Percentiles rank a stretch among this genome's conserved stretches.
Evolutionary conservation across 2,113 vertebrate genomes (phyloP).

Genomic region (Ariopsis seemanni): DNA sequence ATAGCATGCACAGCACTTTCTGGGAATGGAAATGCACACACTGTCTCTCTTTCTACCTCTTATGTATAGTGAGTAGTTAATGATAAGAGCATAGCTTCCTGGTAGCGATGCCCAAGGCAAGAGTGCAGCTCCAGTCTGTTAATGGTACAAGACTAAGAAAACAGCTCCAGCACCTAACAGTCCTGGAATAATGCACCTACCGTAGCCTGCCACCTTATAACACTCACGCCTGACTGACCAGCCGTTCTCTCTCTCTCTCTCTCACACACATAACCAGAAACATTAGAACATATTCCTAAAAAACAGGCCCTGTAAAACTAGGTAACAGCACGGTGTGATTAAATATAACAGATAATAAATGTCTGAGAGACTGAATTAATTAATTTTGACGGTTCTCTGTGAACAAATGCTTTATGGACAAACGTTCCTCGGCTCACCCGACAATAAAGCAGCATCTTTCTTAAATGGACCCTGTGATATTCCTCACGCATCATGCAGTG

Average conservation of each 20-base stretch:
- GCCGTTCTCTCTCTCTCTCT: too few relatives aligned
- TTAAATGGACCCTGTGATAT: background rate
- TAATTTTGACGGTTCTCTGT: background rate
- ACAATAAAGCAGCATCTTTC: background rate
- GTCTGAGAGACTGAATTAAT: background rate
- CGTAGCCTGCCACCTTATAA: constrained; percentile 31
- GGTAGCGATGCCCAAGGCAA: constrained; percentile 65
- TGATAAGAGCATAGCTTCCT: constrained; percentile 63
- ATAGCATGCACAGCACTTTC: background rate
- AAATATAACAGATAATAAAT: background rate
- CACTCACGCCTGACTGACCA: constrained; percentile 19
- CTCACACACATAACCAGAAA: background rate
- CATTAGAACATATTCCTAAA: background rate
- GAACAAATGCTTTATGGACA: constrained; percentile 1
- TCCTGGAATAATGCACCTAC: constrained; percentile 43
- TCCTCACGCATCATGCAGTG: background rate
- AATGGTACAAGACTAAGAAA: constrained; percentile 37
- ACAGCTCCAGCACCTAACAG: constrained; percentile 6
- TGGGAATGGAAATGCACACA: background rate
- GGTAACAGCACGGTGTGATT: background rate
- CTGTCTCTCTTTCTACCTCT: constrained; percentile 39
- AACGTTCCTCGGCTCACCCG: background rate
- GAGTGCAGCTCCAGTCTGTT: constrained; percentile 70
- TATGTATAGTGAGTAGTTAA: constrained; percentile 69
- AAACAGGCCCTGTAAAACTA: background rate